Conservation (phyloP, 2,113 vertebrate genomes). For the Cyanoderma ruficeps region DNA sequence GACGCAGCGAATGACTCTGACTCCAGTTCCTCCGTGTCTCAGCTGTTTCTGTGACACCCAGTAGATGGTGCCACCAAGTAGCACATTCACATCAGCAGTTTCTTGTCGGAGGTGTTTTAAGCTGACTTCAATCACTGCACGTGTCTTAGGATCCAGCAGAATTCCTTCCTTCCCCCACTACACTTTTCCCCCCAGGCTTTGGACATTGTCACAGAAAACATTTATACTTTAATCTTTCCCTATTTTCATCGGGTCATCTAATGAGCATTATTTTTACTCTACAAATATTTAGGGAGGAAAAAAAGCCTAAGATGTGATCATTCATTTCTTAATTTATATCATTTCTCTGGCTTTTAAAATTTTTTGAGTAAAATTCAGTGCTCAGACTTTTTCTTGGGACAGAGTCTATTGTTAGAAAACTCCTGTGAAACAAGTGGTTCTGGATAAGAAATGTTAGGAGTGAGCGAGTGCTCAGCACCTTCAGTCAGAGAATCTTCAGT, state of each 20-base stretch:
- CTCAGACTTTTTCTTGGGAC: neutral
- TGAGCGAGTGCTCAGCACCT: neutral
- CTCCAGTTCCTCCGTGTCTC: neutral
- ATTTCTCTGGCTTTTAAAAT: neutral
- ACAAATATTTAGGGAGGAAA: accelerated
- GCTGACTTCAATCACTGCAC: neutral
- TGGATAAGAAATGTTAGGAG: neutral
- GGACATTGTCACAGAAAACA: neutral
- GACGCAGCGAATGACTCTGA: accelerated
- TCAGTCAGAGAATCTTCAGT: accelerated
- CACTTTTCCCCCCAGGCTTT: accelerated
- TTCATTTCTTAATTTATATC: accelerated
- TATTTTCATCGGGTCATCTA: neutral
- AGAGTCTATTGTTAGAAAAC: neutral
- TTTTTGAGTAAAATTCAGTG: neutral
- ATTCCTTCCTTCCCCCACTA: neutral
- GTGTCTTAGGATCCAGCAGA: neutral
- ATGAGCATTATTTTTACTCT: neutral
- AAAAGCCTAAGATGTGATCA: accelerated
- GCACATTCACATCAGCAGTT: accelerated
- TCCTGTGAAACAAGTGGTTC: neutral
- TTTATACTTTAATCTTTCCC: neutral
- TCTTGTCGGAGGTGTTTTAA: slow-evolving; percentile 9
- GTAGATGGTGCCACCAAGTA: slow-evolving; percentile 27
- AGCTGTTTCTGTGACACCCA: neutral